A percentile compares a stretch with the other conserved stretches of the same genome.
Evolutionary conservation across 2,113 vertebrate genomes (phyloP).

Genomic region (Clarias macrocephalus): DNA sequence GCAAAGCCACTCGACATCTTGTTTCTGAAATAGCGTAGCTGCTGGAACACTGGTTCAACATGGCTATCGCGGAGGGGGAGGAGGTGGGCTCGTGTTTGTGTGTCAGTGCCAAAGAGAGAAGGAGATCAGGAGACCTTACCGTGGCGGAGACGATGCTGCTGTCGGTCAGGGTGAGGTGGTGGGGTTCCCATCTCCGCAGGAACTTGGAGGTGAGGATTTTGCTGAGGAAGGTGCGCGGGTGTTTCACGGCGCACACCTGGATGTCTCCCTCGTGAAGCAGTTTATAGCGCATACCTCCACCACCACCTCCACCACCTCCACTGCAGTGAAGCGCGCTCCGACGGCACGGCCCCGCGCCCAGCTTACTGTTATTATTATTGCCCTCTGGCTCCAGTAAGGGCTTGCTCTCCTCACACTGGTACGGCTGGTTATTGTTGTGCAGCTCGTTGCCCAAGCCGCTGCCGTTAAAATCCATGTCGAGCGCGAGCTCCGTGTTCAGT

Average conservation of each 20-base stretch:
- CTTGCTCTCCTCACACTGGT: conserved; percentile 90
- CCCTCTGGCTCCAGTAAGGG: conserved; percentile 85
- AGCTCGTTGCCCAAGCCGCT: conserved; percentile 80
- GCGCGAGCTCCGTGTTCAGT: not conserved
- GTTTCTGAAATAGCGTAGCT: conserved; percentile 13
- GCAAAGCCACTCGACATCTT: conserved; percentile 17
- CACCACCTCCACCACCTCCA: conserved; percentile 25
- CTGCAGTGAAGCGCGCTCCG: conserved; percentile 83
- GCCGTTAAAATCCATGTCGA: conserved; percentile 84
- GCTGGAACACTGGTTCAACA: conserved; percentile 23
- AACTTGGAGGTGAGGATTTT: conserved; percentile 98
- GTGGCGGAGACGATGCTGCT: conserved; percentile 92
- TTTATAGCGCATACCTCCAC: conserved; percentile 86
- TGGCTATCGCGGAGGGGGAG: conserved; percentile 4
- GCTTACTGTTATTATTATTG: conserved; percentile 76
- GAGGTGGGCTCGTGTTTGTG: not conserved
- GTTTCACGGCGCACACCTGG: conserved; percentile 95
- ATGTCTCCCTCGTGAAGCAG: conserved; percentile 98
- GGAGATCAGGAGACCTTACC: conserved; percentile 70
- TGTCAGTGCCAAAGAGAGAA: not conserved
- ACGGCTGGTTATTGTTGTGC: conserved; percentile 80
- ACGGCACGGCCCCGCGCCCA: conserved; percentile 85
- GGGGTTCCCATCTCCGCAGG: conserved; percentile 94
- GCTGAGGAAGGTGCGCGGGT: conserved; percentile 97
- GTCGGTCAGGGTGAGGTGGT: conserved; percentile 91